Conservation (phyloP, 2,888 invertebrate species). For the Trichogramma evanescens region DNA sequence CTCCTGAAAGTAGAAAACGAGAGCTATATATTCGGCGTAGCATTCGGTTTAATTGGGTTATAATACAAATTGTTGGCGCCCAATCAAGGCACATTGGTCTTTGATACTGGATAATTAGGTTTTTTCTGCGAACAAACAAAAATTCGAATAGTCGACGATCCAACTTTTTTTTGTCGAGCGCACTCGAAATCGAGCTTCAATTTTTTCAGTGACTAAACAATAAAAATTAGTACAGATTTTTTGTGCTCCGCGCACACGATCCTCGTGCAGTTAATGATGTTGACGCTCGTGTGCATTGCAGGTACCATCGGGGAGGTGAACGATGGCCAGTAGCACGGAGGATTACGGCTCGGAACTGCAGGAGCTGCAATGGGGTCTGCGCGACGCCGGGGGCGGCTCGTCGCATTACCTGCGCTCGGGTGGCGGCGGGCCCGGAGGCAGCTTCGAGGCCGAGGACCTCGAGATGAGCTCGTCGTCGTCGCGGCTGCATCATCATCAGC, state of each 20-base stretch:
- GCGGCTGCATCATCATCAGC: conserved; percentile 45
- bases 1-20: no score
- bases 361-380: conserved; percentile 43
- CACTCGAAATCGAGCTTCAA: no score
- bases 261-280: neutral
- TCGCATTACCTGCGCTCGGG: conserved; percentile 24
- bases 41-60: no score
- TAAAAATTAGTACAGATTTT: neutral
- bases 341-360: conserved; percentile 46
- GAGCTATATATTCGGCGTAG: no score
- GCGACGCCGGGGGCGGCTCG: conserved; percentile 38
- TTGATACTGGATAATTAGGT: no score
- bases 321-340: conserved; percentile 45
- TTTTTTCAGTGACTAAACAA: neutral
- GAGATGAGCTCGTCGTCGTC: conserved; percentile 33
- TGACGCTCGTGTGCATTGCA: neutral
- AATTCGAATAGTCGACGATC: no score
- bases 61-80: no score
- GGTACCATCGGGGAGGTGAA: conserved; percentile 8
- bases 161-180: no score
- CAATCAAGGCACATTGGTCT: no score
- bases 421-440: conserved; percentile 34
- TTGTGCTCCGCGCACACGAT: neutral
- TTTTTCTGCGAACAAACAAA: no score
- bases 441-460: conserved; percentile 46